Conservation (phyloP, 2,113 vertebrate genomes). For the Scomber scombrus region DNA sequence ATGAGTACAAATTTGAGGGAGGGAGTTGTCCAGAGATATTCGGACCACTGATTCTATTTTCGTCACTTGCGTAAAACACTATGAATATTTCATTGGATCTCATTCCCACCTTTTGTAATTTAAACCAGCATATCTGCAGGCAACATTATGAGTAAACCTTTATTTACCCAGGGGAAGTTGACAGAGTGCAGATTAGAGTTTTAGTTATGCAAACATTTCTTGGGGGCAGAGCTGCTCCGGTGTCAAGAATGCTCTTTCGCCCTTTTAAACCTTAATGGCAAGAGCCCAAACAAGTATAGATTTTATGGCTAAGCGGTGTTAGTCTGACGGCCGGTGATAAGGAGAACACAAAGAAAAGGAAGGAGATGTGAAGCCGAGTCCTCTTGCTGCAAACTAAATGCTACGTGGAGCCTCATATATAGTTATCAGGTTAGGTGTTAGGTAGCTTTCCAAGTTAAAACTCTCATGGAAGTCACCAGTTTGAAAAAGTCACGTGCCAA, state of each 20-base stretch:
- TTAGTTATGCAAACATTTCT: constrained; percentile 10
- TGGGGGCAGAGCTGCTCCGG: neutral
- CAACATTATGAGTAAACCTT: neutral
- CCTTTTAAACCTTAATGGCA: constrained; percentile 1
- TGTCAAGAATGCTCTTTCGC: neutral
- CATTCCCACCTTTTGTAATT: neutral
- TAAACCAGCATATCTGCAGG: neutral
- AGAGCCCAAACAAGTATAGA: neutral
- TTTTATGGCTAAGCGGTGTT: neutral
- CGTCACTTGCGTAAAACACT: neutral
- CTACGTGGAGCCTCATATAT: neutral
- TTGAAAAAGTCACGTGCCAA: no score
- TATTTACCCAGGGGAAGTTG: constrained; percentile 14
- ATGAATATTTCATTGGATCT: neutral
- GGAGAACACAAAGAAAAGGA: neutral
- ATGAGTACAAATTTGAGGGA: no score
- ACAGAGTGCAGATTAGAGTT: constrained; percentile 6
- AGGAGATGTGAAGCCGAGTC: neutral
- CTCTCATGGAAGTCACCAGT: no score
- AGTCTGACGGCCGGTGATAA: constrained; percentile 12
- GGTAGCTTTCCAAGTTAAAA: neutral
- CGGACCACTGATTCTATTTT: neutral
- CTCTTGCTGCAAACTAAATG: neutral
- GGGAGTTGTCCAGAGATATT: neutral
- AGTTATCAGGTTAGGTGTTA: neutral